Conservation (phyloP, 2,113 vertebrate species). For the Diadophis punctatus region DNA sequence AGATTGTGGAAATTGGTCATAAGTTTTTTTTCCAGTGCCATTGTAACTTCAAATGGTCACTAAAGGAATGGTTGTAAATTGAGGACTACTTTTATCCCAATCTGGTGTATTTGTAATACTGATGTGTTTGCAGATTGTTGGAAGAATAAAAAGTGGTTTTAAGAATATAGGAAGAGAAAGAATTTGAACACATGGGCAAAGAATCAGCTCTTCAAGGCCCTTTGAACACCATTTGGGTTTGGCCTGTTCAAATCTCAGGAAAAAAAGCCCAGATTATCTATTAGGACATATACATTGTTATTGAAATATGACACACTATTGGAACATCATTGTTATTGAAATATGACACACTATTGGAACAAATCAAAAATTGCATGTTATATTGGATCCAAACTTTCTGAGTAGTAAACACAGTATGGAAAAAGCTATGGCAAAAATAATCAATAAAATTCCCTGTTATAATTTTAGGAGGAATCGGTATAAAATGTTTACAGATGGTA, state of each 20-base stretch:
- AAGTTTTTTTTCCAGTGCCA: neutral
- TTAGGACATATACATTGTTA: neutral
- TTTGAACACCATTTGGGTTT: neutral
- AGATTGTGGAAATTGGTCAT: neutral
- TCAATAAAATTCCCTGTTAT: neutral
- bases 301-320: neutral
- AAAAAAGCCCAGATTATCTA: neutral
- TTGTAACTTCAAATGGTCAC: neutral
- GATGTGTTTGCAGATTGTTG: neutral
- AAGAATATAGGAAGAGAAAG: neutral
- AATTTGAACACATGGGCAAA: neutral
- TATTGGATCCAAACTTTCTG: neutral
- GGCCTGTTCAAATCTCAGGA: neutral
- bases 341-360: neutral
- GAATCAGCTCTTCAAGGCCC: neutral
- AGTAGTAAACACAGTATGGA: neutral
- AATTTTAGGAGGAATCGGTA: neutral
- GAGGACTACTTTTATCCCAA: neutral
- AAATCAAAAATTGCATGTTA: neutral
- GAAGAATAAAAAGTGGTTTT: neutral
- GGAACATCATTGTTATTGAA: neutral
- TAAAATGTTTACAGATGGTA: neutral
- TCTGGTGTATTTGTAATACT: neutral
- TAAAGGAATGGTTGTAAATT: neutral
- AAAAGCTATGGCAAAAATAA: neutral